phyloP scores from a whole-genome alignment of 2,888 invertebrate species.

The Lasioglossum leucozonium region DNA sequence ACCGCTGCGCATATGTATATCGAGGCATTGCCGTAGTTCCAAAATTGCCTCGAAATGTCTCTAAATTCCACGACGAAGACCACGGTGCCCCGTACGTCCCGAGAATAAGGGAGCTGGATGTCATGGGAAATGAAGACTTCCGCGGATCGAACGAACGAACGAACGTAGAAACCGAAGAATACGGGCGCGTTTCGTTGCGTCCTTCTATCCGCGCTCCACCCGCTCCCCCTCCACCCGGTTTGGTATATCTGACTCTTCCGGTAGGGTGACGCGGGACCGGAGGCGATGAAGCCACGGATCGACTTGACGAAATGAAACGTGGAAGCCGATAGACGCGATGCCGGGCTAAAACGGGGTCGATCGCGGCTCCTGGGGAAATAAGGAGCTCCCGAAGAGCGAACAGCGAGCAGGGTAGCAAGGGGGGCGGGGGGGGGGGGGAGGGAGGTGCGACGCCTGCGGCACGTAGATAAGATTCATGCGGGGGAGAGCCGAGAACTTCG shows the following conservation, averaged over 20 bases:
- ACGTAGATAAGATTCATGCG: slow-evolving; percentile 75
- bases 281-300: slow-evolving; percentile 69
- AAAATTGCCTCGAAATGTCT: too few relatives aligned
- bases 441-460: slow-evolving; percentile 66
- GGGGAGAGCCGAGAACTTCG: slow-evolving; percentile 63
- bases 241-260: slow-evolving; percentile 23
- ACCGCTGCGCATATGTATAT: too few relatives aligned
- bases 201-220: neutral
- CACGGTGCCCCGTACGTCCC: too few relatives aligned
- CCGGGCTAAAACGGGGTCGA: slow-evolving; percentile 66
- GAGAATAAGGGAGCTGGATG: neutral
- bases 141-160: slow-evolving; percentile 11
- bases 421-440: neutral
- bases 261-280: slow-evolving; percentile 37
- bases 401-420: slow-evolving; percentile 1
- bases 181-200: neutral
- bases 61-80: too few relatives aligned
- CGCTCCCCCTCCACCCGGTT: neutral
- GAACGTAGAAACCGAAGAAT: slow-evolving; percentile 14
- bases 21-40: too few relatives aligned
- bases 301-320: slow-evolving; percentile 74
- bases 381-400: slow-evolving; percentile 41
- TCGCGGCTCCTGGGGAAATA: slow-evolving; percentile 63
- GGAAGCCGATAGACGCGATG: slow-evolving; percentile 67
- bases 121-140: slow-evolving; percentile 32